Base-by-base conservation (phyloP, 2,113 vertebrate species). In the Nibea coibor region DNA sequence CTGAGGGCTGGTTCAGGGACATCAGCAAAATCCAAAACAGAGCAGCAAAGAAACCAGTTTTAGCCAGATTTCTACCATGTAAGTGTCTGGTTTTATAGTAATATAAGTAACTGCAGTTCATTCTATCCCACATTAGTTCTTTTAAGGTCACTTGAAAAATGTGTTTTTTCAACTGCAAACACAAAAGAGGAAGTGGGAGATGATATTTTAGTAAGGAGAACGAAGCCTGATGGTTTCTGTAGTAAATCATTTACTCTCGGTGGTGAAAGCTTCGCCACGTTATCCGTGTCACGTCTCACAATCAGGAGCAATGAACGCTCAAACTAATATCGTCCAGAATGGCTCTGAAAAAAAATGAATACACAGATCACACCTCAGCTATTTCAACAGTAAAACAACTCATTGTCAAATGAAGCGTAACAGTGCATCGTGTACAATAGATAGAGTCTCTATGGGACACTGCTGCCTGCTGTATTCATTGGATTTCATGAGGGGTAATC, bases 11-110 rank as follows among this genome's bases (percentile, higher is more conserved):
- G 84, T 90, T 85, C 65, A 74, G 64, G 31, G 75, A 68, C 17
- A 80, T 85, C 62, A 88, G 53, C 48, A 69, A 47, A 75, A 84
- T 79, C 61, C 87, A 58, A 59, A 53, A 12, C 75, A 74, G 65
- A 80, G 50, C 2, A n/a, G 50, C 68, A 65, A 58, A 51, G 17
- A 53, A 19, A 48, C n/a, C 31, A 20, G 22, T 61, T 79, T 66
- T 7, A 64, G 42, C 19, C 24, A 28, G 14, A n/a, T 39, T 9
- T 39, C 2, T 39, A 39, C 35, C 8, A 39, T 8, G 6, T 35
- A 7, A 35, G 31, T 35, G 31, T 39, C 35, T 39, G 19, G 7
- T 43, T 63, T 4, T 45, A 12, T 39, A 64, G n/a, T 45, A 8
- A 45, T 64, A 8, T 2, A 8, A 43, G 20, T 15, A 22, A 45